phyloP scores from a whole-genome alignment of 1,140 invertebrate genomes.

The Druon quercuslanigerum region DNA sequence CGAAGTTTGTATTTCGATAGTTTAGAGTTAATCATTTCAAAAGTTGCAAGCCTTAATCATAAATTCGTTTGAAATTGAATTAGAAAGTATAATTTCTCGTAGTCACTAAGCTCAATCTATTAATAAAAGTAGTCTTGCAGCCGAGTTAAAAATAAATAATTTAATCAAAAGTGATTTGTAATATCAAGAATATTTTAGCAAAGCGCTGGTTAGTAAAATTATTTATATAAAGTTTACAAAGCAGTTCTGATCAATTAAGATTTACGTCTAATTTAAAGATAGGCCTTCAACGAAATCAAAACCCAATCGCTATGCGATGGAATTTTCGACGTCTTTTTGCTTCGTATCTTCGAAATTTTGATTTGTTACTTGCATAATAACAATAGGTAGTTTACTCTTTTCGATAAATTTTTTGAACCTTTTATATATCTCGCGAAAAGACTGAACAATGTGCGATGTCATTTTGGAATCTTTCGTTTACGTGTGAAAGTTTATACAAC shows the following conservation, averaged over 20 bases:
- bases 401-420: background rate
- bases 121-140: too few species aligned
- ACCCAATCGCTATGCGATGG: background rate
- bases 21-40: background rate
- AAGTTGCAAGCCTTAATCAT: background rate
- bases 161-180: slow-evolving; percentile 8
- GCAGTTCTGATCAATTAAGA: background rate
- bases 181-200: background rate
- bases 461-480: background rate
- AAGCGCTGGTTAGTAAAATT: background rate
- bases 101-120: too few species aligned
- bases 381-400: background rate
- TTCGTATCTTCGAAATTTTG: background rate
- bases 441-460: background rate
- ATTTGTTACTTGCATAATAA: background rate
- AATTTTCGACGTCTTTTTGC: background rate
- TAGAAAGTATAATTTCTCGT: too few species aligned
- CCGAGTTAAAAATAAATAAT: background rate
- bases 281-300: background rate
- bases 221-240: slow-evolving; percentile 7
- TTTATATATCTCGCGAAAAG: background rate
- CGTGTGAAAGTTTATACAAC: background rate
- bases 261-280: background rate
- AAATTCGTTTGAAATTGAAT: too few species aligned
- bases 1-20: background rate